Base-by-base conservation (phyloP, 2,888 invertebrate genomes). In the Drosophila borealis region DNA sequence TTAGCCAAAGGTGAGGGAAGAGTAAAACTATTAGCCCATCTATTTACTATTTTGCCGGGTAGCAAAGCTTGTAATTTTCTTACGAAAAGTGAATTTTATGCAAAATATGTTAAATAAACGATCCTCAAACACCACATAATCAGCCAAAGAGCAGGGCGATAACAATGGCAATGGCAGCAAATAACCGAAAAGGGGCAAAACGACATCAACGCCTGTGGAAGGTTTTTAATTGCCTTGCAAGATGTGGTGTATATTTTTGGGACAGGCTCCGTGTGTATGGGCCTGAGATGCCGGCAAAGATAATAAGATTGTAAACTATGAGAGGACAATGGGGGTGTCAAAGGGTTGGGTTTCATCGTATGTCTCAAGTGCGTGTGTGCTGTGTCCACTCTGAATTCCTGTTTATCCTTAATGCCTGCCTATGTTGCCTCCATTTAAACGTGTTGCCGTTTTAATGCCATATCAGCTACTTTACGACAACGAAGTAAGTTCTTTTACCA, bases 91-190 rank as follows among this genome's bases (percentile, higher is more conserved):
- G 74, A 75, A 90, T 86, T 90, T 87, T 84, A 86, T 81, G 89
- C 81, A 85, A 81, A 83, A 86, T 89, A 86, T 90, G 87, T 83
- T 86, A 78, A 88, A 86, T 88, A 87, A 87, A 87, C 59, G 73
- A 64, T 67, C 50, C 71, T 54, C 55, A 62, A 55, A 63, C 56
- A 45, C 29, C 68, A 65, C 41, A 64, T 68, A 70, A 71, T 56
- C 48, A 48, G 19, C 44, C 74, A 70, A 61, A 54, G 76, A 55
- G 42, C 44, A 48, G 54, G 70, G 61, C 56, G 62, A 66, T 65
- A 64, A 64, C 67, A 17, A 17, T 17, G 17, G 17, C 67, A 77
- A 72, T 62, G 57, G 57, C 59, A 63, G 66, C 78, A 71, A 67
- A 76, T 65, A 73, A 45, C 65, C 70, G 59, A 71, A 71, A 73